phyloP scores from a whole-genome alignment of 2,113 vertebrate species.

The Recurvirostra avosetta region DNA sequence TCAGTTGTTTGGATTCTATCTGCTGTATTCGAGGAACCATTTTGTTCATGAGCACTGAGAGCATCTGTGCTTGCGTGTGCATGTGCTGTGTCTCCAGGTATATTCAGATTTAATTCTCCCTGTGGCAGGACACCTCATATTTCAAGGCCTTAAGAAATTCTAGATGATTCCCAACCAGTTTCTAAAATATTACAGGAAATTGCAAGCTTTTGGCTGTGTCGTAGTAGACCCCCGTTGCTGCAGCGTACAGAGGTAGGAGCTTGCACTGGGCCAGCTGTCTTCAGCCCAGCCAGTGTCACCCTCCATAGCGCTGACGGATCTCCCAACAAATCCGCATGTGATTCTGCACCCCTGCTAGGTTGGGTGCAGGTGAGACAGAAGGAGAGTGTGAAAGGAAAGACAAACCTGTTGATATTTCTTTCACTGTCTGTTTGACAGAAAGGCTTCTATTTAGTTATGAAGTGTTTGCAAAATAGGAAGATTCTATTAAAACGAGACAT shows the following conservation, averaged over 20 bases:
- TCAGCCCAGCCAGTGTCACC: not conserved
- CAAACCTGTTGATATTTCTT: not conserved
- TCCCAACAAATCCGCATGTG: not conserved
- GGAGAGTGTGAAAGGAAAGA: not conserved
- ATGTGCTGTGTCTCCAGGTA: not conserved
- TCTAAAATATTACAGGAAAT: not conserved
- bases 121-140: not conserved
- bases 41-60: not conserved
- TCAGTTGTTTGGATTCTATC: not conserved
- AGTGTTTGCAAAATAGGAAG: not conserved
- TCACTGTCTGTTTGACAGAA: not conserved
- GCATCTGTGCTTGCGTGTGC: not conserved
- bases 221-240: not conserved
- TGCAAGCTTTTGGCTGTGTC: not conserved
- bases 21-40: not conserved
- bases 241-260: not conserved
- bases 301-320: not conserved
- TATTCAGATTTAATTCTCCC: not conserved
- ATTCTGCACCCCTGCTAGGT: not conserved
- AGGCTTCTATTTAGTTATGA: not conserved
- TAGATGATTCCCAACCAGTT: not conserved
- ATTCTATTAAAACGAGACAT: not conserved
- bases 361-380: not conserved
- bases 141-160: not conserved
- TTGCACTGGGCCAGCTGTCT: not conserved